Evolutionary conservation across 2,888 invertebrate genomes (phyloP).

Genomic region (Strigamia transsilvanica): DNA sequence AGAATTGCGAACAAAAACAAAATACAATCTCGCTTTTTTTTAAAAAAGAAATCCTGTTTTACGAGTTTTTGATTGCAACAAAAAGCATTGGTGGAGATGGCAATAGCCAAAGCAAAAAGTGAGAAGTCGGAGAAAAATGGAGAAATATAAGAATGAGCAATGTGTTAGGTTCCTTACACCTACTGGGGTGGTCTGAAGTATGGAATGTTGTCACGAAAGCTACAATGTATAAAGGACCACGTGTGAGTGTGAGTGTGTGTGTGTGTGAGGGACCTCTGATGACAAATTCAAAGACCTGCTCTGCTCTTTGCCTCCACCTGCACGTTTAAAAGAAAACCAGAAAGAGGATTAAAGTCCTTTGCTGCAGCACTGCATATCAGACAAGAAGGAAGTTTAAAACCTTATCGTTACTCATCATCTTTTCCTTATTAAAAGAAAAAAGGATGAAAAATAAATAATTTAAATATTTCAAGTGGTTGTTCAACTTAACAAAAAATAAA

Average conservation of each 20-base stretch:
- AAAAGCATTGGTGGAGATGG: conserved; percentile 1
- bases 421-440: conserved; percentile 14
- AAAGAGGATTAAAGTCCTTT: conserved; percentile 37
- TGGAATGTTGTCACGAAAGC: conserved; percentile 44
- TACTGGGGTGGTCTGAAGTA: conserved; percentile 37
- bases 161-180: conserved; percentile 17
- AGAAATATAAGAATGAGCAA: conserved; percentile 33
- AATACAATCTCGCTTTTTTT: background rate
- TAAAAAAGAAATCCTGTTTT: conserved; percentile 33
- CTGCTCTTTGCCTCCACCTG: conserved; percentile 42
- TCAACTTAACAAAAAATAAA: conserved; percentile 5
- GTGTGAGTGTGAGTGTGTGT: background rate
- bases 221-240: conserved; percentile 42
- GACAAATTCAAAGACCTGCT: background rate
- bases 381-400: conserved; percentile 46
- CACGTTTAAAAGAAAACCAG: conserved; percentile 36
- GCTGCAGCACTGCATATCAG: background rate
- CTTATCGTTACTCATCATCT: conserved; percentile 43
- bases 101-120: background rate
- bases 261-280: conserved; percentile 27
- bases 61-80: conserved; percentile 13
- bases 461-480: background rate
- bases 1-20: background rate
- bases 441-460: conserved; percentile 8
- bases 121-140: conserved; percentile 35